These are phyloP conservation scores for Guaruba guarouba DNA, from an alignment of 2,113 vertebrate genomes.

Conservation along the genomic window DNA sequence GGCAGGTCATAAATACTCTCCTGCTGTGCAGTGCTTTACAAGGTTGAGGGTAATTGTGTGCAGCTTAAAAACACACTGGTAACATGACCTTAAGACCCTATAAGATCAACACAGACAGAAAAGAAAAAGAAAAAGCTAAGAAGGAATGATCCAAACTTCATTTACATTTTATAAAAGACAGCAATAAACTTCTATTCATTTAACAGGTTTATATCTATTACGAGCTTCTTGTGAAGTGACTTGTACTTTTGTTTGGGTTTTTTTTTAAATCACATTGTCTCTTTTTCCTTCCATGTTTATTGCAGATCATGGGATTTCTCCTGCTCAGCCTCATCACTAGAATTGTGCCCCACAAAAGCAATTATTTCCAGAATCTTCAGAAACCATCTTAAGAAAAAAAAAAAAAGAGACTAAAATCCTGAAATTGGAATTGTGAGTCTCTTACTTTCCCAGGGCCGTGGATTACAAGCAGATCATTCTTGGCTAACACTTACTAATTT, in stretches of 20 bases:
- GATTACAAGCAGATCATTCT: neutral
- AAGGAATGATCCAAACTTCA: slow-evolving; percentile 41
- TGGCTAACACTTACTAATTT: neutral
- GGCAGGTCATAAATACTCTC: slow-evolving; percentile 71
- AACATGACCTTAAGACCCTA: slow-evolving; percentile 55
- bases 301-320: neutral
- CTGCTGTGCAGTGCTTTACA: slow-evolving; percentile 63
- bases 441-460: neutral
- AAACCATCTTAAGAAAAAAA: neutral
- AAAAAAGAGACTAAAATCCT: neutral
- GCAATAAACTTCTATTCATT: neutral
- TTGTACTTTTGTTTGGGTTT: accelerated
- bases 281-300: neutral
- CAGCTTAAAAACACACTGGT: slow-evolving; percentile 73
- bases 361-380: neutral
- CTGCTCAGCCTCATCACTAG: neutral
- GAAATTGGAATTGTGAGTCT: neutral
- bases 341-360: neutral
- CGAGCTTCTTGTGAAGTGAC: neutral
- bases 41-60: slow-evolving; percentile 72
- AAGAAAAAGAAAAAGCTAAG: slow-evolving; percentile 37
- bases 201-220: neutral
- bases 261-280: neutral
- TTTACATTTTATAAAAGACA: slow-evolving; percentile 31
- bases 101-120: slow-evolving; percentile 44